phyloP scores from a whole-genome alignment of 53 echinoderm and acorn worm genomes.

The Hippasteria phrygiana region DNA sequence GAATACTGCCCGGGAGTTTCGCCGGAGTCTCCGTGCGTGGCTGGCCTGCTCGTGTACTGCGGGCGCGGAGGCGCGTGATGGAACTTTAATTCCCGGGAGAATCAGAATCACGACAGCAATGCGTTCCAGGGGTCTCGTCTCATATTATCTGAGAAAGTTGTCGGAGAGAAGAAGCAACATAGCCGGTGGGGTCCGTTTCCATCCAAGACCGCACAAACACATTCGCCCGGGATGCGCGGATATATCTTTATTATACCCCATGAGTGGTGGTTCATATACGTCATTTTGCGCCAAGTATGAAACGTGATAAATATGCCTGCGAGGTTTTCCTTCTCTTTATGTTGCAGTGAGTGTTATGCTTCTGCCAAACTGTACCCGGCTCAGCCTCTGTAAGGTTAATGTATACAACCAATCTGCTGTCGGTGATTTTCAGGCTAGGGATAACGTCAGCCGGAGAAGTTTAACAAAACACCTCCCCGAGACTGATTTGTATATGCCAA shows the following conservation, averaged over 20 bases:
- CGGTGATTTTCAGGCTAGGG: not conserved
- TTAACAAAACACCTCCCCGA: not conserved
- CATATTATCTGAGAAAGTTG: not conserved
- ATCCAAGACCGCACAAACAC: not conserved
- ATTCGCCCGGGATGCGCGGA: not conserved
- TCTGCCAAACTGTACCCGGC: not conserved
- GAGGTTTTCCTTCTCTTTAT: not conserved
- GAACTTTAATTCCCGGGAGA: constrained; percentile 27
- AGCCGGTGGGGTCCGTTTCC: not conserved
- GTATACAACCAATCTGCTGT: not conserved
- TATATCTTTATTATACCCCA: constrained; percentile 22
- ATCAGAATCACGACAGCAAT: not conserved
- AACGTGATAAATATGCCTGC: constrained; percentile 22
- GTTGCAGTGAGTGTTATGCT: not conserved
- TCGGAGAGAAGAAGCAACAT: not conserved
- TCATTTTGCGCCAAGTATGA: constrained; percentile 34
- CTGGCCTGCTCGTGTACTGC: not conserved
- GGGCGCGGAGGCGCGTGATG: constrained; percentile 21
- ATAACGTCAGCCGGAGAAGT: not conserved
- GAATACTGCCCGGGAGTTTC: constrained; percentile 11
- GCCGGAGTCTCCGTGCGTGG: not conserved
- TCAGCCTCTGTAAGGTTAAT: not conserved
- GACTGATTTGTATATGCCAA: not conserved
- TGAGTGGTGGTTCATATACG: constrained; percentile 10
- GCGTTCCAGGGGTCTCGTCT: not conserved